Base-by-base conservation (phyloP, 2,113 vertebrate species). In the Danionella cerebrum region DNA sequence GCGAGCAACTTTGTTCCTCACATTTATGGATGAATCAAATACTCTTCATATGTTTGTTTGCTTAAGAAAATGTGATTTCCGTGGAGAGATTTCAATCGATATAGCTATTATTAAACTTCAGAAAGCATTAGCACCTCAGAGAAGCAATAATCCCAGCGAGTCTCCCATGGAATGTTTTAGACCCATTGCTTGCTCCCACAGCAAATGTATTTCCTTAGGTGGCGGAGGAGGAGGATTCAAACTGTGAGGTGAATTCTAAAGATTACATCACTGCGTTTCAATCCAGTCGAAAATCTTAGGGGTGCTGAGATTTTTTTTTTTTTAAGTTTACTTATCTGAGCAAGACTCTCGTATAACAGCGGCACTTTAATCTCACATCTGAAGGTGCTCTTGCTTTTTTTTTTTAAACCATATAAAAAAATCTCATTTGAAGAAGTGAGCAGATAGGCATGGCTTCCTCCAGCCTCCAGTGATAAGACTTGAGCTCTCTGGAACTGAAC, bases 331-430 rank as follows among this genome's bases (percentile, higher is more conserved):
- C 44, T 69, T 50, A 47, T 38, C 66, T 27, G n/a, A 38, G 14
- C 33, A 42, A 60, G 35, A 52, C 25, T 39, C n/a, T n/a, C 45
- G 11, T 33, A n/a, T 29, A 60, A 50, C 45, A 51, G 18, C 4
- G 14, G 21, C 21, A 48, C 22, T 42, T 38, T 52, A 62, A 69
- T 69, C 45, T 69, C 22, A 60, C 36, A 69, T 60, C 67, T 62
- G 55, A 51, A 60, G 35, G 36, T 42, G 22, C 35, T 33, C 31
- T 38, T 3, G n/a, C 48, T 31, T 50, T 33, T 51, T 48, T 19
- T 6, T 48, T 22, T 53, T 31, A 16, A 16, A 36, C 44, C 8
- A 22, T 16, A 22, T 12, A 27, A 25, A 27, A 27, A 54, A 67
- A 72, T 45, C 47, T 33, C 1, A 73, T 63, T 63, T 67, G 29